These are phyloP conservation scores for Conus ventricosus DNA, from an alignment of 1,140 invertebrate genomes.

Conservation along the genomic window DNA sequence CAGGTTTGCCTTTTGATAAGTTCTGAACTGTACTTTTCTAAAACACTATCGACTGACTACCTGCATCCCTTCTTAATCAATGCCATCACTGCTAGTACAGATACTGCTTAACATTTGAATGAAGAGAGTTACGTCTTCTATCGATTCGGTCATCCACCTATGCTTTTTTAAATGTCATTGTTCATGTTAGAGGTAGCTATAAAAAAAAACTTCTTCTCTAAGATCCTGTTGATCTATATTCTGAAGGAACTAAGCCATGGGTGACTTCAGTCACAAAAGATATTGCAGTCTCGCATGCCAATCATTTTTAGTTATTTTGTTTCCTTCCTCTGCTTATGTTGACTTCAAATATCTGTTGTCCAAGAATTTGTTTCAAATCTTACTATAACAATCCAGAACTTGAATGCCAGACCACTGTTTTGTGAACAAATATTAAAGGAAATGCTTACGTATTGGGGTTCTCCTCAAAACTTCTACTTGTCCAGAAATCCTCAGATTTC, in stretches of 20 bases:
- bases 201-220: too few species aligned
- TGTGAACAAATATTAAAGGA: background rate
- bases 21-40: background rate
- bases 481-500: background rate
- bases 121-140: too few species aligned
- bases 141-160: too few species aligned
- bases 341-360: background rate
- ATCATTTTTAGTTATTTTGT: background rate
- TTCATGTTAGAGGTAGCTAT: too few species aligned
- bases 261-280: background rate
- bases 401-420: background rate
- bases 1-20: background rate
- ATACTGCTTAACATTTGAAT: too few species aligned
- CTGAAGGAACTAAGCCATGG: too few species aligned
- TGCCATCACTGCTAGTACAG: too few species aligned
- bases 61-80: background rate
- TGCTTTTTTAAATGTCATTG: too few species aligned
- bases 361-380: background rate
- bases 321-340: too few species aligned
- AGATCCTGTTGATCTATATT: too few species aligned
- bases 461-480: background rate
- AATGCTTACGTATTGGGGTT: background rate
- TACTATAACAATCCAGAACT: background rate
- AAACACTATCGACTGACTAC: background rate
- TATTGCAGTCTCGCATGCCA: background rate